Percentiles rank a stretch among this genome's conserved stretches.
These are phyloP conservation scores for Holotrichia oblita DNA, from an alignment of 1,140 invertebrate genomes.

Conservation along the genomic window DNA sequence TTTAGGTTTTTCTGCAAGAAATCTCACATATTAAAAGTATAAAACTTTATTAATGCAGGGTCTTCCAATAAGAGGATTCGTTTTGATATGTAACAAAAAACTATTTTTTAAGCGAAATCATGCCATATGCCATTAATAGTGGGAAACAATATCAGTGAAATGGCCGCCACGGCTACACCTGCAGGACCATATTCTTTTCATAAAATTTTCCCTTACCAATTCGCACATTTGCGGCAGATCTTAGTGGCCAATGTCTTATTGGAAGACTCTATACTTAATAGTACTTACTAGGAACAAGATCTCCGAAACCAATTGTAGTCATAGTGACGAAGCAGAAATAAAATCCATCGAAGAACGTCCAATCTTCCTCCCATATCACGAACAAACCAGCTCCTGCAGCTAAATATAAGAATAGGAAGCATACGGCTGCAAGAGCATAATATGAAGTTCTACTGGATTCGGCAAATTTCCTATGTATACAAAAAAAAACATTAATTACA, in stretches of 20 bases:
- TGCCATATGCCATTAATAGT: neutral
- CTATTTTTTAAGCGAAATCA: too few relatives aligned
- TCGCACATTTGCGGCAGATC: too few relatives aligned
- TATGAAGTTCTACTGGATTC: slow-evolving; percentile 60
- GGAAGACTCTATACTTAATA: too few relatives aligned
- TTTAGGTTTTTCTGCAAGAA: slow-evolving; percentile 76
- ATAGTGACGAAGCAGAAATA: slow-evolving; percentile 96
- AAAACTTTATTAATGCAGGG: too few relatives aligned
- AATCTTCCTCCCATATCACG: slow-evolving; percentile 81
- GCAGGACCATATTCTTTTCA: too few relatives aligned
- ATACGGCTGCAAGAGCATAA: slow-evolving; percentile 75
- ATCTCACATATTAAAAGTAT: neutral
- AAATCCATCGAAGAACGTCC: slow-evolving; percentile 92
- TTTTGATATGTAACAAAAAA: too few relatives aligned
- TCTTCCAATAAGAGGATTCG: too few relatives aligned
- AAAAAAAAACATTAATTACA: neutral
- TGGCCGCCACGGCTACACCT: too few relatives aligned
- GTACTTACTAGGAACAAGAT: slow-evolving; percentile 85
- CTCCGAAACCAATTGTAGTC: slow-evolving; percentile 94
- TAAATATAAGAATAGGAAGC: slow-evolving; percentile 79
- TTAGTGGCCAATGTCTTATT: too few relatives aligned
- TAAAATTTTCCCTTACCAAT: too few relatives aligned
- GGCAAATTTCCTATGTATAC: neutral
- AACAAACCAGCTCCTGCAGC: slow-evolving; percentile 79
- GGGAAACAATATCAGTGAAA: too few relatives aligned